Evolutionary conservation across 2,888 invertebrate species (phyloP).

Genomic region (Xanthostigma xanthostigma): DNA sequence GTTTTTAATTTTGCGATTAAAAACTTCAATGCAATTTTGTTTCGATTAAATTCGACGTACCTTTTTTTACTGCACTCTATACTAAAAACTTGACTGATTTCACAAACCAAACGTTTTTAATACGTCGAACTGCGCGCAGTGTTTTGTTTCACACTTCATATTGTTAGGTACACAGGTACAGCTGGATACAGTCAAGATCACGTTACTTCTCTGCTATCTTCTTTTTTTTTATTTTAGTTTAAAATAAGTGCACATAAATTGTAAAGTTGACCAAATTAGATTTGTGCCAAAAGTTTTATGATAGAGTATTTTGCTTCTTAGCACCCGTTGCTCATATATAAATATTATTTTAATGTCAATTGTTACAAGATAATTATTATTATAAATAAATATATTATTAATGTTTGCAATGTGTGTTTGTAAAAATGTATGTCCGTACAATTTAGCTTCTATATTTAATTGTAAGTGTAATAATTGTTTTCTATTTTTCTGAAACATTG

Average conservation of each 20-base stretch:
- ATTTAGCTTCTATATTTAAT: background rate
- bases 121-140: too few species aligned
- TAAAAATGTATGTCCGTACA: background rate
- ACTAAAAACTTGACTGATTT: too few species aligned
- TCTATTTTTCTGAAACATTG: background rate
- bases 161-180: too few species aligned
- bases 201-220: background rate
- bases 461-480: background rate
- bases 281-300: conserved; percentile 1
- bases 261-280: conserved; percentile 7
- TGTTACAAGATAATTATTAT: background rate
- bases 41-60: too few species aligned
- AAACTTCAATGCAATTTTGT: too few species aligned
- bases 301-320: conserved; percentile 5
- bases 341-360: background rate
- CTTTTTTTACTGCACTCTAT: too few species aligned
- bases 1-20: too few species aligned
- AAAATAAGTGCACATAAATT: conserved; percentile 5
- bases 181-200: background rate
- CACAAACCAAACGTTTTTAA: too few species aligned
- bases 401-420: background rate
- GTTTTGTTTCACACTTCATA: too few species aligned
- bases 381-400: background rate
- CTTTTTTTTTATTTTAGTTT: background rate
- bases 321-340: conserved; percentile 4